These are phyloP conservation scores for Epizoanthus stellaris DNA, from an alignment of 92 coral and sea anemone species.

Conservation along the genomic window DNA sequence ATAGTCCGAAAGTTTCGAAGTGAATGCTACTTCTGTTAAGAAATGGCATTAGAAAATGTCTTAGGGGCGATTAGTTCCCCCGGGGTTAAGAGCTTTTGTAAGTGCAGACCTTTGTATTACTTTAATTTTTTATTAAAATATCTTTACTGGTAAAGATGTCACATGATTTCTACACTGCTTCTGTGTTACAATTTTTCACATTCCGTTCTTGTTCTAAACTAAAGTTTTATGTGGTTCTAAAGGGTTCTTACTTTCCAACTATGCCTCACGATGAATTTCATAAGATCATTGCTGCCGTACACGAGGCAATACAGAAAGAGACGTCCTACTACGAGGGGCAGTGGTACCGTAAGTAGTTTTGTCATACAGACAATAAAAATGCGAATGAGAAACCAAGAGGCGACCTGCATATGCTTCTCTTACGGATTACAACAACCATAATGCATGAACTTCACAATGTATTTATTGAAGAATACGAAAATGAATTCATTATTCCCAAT, in stretches of 20 bases:
- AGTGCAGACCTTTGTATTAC: too few relatives aligned
- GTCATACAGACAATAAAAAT: not conserved
- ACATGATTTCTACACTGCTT: not conserved
- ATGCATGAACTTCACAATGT: too few relatives aligned
- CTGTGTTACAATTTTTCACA: not conserved
- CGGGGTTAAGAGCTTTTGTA: too few relatives aligned
- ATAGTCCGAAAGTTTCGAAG: too few relatives aligned
- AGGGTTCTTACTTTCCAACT: slow-evolving; percentile 62
- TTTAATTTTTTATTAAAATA: too few relatives aligned
- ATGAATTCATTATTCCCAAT: too few relatives aligned
- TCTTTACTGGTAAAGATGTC: too few relatives aligned
- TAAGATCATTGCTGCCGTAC: slow-evolving; percentile 2
- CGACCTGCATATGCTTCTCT: not conserved
- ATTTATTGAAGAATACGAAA: too few relatives aligned
- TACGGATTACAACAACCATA: not conserved
- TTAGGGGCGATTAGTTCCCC: too few relatives aligned
- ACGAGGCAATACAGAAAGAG: slow-evolving; percentile 42
- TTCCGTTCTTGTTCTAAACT: not conserved
- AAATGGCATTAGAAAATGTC: too few relatives aligned
- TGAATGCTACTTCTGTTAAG: too few relatives aligned
- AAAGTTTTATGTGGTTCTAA: not conserved
- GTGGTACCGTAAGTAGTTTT: slow-evolving; percentile 45
- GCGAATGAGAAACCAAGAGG: not conserved
- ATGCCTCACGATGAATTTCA: slow-evolving; percentile 55
- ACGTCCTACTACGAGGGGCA: not conserved